Conservation (phyloP, 2,888 invertebrate species). For the Dolomedes plantarius region DNA sequence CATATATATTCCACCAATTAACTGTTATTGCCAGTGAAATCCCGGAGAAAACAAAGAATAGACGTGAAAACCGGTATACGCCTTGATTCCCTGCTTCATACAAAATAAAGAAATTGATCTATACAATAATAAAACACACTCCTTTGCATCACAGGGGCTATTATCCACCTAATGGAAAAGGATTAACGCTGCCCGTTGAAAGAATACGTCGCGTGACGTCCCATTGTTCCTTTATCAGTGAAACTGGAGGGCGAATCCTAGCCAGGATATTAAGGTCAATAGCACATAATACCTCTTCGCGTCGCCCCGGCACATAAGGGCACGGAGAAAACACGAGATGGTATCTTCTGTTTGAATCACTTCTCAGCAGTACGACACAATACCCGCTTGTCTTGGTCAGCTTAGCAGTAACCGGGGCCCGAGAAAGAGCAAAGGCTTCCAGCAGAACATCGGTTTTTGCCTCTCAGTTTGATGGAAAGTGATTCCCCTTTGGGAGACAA, state of each 20-base stretch:
- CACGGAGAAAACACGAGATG: conserved; percentile 6
- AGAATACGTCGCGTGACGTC: conserved; percentile 52
- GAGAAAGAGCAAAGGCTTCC: not conserved
- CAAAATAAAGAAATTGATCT: too few relatives aligned
- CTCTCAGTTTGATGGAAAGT: too few relatives aligned
- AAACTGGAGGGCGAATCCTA: conserved; percentile 23
- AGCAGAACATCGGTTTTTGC: too few relatives aligned
- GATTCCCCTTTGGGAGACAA: too few relatives aligned
- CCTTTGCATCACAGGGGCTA: not conserved
- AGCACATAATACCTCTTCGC: conserved; percentile 63
- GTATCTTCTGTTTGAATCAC: not conserved
- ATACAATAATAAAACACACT: not conserved
- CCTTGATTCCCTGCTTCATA: too few relatives aligned
- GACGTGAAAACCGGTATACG: too few relatives aligned
- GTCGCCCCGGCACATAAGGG: not conserved
- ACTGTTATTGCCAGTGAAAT: too few relatives aligned
- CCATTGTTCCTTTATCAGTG: conserved; percentile 53
- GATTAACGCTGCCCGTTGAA: conserved; percentile 29
- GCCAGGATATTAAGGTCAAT: conserved; percentile 63
- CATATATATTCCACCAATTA: too few relatives aligned
- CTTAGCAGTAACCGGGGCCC: not conserved
- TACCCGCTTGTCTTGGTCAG: not conserved
- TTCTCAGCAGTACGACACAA: not conserved
- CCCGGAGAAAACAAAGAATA: too few relatives aligned
- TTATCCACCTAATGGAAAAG: conserved; percentile 39